Base-by-base conservation (phyloP, 1,140 invertebrate species). In the Listronotus oregonensis region DNA sequence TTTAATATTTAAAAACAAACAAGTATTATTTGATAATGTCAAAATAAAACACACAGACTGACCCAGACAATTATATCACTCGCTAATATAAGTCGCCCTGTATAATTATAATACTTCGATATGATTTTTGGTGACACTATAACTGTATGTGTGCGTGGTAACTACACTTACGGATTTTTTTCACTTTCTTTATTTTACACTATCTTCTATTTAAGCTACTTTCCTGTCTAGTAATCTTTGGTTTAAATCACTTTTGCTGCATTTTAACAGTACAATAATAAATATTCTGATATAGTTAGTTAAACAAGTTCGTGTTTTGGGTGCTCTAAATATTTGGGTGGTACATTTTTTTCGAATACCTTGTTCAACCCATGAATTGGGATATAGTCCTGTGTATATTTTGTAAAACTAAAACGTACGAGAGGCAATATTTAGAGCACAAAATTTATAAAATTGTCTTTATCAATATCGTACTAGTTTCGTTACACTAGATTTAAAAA, bases 321-420 rank as follows among this genome's bases (percentile, higher is more conserved):
- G 34, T 51, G 49, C 62, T 58, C 63, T 39, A 57, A 68, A 68
- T 68, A 71, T 71, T 66, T 49, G 15, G 56, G 34, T 42, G n/a
- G 31, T 15, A 18, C 21, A 27, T 17, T 12, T 32, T 4, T 57
- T 43, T 27, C 27, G 34, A 34, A 62, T 47, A 18, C 43, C 37
- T 67, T n/a, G 34, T 66, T 43, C 11, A 50, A 52, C 15, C n/a
- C 31, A 21, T 66, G 17, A 10, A 54, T 37, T 52, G 61, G 71
- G 58, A 73, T 75, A 75, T 75, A 75, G 73, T 75, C 73, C 73
- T 64, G 70, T 60, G 73, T 75, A 73, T 75, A 75, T 72, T 54
- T 75, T 75, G 39, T 52, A 44, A 61, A 61, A 60, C 31, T 50
- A 39, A 10, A 50, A 58, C 47, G 55, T 49, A 11, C 15, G 56